Base-by-base conservation (phyloP, 2,888 invertebrate genomes). In the Chironomus riparius region DNA sequence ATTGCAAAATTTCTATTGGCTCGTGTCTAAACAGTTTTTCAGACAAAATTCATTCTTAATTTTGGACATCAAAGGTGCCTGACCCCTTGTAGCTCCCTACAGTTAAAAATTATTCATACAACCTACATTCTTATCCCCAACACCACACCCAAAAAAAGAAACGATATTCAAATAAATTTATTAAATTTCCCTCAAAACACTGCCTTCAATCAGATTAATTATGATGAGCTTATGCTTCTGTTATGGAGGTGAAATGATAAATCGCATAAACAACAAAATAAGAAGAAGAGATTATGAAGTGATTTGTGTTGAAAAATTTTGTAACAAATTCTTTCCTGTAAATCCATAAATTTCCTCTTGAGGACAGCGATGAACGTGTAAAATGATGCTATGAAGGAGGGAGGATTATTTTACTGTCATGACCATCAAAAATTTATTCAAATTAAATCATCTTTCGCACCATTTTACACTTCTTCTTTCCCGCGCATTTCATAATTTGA, bases 161-260 rank as follows among this genome's bases (percentile, higher is more conserved):
- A n/a, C n/a, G n/a, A 38, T 38, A 38, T 38, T 38, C 38, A 38
- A 38, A 38, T 38, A 38, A 38, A 38, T 38, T 38, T 38, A 38
- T 38, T 38, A 10, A 38, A 38, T 38, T 38, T 38, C 38, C 38
- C 56, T 7, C 15, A 56, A 56, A 56, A 56, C 18, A 56, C 10
- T 56, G 56, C 56, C 18, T 70, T 15, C 62, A 72, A 72, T 72
- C 61, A 62, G 61, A 72, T 72, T 72, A 72, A 72, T 72, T 72
- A 72, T 72, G 62, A 72, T 72, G 61, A 72, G 56, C 38, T 38
- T 38, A 38, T 38, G 38, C 38, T 38, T 38, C 38, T 38, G 38
- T 2, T 56, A n/a, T n/a, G 72, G 50, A 72, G 72, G 72, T 72
- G 72, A 72, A 72, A 56, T 72, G 72, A 72, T 72, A 72, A 72